Conservation (phyloP, 2,797 vertebrate genomes). For the Antrozous pallidus region DNA sequence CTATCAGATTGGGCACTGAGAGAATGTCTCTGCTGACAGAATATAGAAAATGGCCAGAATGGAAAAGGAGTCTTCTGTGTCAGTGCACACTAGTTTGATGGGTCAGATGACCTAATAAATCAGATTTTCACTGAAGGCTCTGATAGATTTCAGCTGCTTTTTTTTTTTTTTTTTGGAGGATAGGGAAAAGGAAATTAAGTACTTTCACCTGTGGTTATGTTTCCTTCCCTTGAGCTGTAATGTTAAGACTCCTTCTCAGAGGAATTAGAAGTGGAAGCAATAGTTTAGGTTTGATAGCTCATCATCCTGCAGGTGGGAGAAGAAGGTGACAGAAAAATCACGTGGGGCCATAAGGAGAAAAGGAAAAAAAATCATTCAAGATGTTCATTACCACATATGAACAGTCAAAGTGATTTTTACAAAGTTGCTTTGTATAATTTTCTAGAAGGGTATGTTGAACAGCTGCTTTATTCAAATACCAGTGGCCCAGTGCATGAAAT, state of each 20-base stretch:
- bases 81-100: neutral
- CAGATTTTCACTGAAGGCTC: slow-evolving; percentile 35
- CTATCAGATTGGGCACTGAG: slow-evolving; percentile 1
- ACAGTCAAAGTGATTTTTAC: neutral
- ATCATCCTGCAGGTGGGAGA: slow-evolving; percentile 40
- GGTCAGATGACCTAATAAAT: slow-evolving; percentile 37
- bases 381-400: neutral
- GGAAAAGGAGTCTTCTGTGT: slow-evolving; percentile 54
- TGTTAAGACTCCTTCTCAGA: slow-evolving; percentile 3
- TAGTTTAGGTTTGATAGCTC: slow-evolving; percentile 32
- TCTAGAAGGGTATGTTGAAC: neutral
- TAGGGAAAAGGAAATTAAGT: slow-evolving; percentile 34
- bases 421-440: neutral
- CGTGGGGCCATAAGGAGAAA: neutral
- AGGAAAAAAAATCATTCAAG: neutral
- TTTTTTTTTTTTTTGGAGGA: neutral
- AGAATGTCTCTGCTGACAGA: slow-evolving; percentile 44
- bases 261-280: slow-evolving; percentile 45
- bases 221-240: slow-evolving; percentile 39
- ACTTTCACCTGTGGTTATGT: slow-evolving; percentile 54
- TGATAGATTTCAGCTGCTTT: slow-evolving; percentile 61
- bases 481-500: too few species aligned
- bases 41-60: slow-evolving; percentile 24
- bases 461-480: neutral
- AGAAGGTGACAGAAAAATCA: neutral